These are phyloP conservation scores for Glareola pratincola DNA, from an alignment of 2,113 vertebrate species.

Conservation along the genomic window DNA sequence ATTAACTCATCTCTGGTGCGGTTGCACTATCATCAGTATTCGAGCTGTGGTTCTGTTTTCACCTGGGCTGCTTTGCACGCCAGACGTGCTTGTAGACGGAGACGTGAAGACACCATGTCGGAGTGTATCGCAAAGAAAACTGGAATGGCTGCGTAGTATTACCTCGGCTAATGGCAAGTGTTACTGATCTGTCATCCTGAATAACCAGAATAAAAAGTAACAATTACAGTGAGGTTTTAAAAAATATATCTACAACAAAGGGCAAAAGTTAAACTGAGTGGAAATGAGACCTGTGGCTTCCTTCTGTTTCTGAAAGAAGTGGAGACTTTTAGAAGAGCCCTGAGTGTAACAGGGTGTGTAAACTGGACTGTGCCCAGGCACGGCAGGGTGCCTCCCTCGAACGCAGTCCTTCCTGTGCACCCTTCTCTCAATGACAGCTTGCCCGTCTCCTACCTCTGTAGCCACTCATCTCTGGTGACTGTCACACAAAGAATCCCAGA, in stretches of 20 bases:
- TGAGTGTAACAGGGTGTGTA: neutral
- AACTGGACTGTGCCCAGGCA: neutral
- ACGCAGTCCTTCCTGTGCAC: neutral
- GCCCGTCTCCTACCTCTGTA: neutral
- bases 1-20: neutral
- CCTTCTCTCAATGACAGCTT: neutral
- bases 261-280: neutral
- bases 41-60: neutral
- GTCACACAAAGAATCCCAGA: neutral
- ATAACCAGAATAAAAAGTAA: neutral
- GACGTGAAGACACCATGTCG: neutral
- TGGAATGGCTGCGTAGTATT: neutral
- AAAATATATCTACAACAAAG: neutral
- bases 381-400: fast-evolving
- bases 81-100: neutral
- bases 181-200: neutral
- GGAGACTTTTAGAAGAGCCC: neutral
- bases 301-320: neutral
- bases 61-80: neutral
- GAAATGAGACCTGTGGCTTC: neutral
- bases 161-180: neutral
- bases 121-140: neutral
- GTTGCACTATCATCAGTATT: neutral
- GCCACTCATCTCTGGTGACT: neutral
- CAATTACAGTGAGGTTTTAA: neutral